Percentiles rank a stretch among this genome's conserved stretches.
These are phyloP conservation scores for Goniozus legneri DNA, from an alignment of 1,140 invertebrate genomes.

Conservation along the genomic window DNA sequence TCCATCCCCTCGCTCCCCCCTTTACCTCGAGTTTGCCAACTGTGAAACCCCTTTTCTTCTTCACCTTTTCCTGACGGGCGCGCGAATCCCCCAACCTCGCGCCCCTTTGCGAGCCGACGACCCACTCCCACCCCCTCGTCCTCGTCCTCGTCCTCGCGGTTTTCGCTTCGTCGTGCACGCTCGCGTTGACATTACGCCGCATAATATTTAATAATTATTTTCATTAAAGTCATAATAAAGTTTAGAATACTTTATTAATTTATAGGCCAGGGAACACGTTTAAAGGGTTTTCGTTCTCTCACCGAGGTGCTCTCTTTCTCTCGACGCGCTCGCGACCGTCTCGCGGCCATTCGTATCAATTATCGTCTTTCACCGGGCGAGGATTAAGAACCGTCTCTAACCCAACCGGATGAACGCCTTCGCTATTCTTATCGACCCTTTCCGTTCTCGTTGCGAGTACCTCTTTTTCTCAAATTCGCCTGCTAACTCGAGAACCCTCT, in stretches of 20 bases:
- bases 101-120: too few species aligned
- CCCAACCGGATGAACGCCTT: slow-evolving; percentile 8
- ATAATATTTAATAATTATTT: slow-evolving; percentile 59
- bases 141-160: too few species aligned
- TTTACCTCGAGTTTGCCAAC: too few species aligned
- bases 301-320: too few species aligned
- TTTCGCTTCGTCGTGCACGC: slow-evolving; percentile 23
- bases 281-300: slow-evolving; percentile 51
- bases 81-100: too few species aligned
- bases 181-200: slow-evolving; percentile 48
- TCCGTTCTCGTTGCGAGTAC: not conserved
- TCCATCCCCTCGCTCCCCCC: too few species aligned
- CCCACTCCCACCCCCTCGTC: too few species aligned
- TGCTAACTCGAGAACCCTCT: too few species aligned
- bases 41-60: slow-evolving; percentile 45
- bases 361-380: slow-evolving; percentile 38
- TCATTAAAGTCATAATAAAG: slow-evolving; percentile 56
- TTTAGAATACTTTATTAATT: slow-evolving; percentile 57
- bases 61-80: slow-evolving; percentile 33
- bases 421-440: not conserved
- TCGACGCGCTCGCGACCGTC: slow-evolving; percentile 22
- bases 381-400: slow-evolving; percentile 37
- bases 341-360: slow-evolving; percentile 49
- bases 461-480: too few species aligned
- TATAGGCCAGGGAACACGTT: slow-evolving; percentile 48